A percentile compares a stretch with the other conserved stretches of the same genome.
Conservation (phyloP, 2,113 vertebrate genomes). For the Brienomyrus brachyistius region DNA sequence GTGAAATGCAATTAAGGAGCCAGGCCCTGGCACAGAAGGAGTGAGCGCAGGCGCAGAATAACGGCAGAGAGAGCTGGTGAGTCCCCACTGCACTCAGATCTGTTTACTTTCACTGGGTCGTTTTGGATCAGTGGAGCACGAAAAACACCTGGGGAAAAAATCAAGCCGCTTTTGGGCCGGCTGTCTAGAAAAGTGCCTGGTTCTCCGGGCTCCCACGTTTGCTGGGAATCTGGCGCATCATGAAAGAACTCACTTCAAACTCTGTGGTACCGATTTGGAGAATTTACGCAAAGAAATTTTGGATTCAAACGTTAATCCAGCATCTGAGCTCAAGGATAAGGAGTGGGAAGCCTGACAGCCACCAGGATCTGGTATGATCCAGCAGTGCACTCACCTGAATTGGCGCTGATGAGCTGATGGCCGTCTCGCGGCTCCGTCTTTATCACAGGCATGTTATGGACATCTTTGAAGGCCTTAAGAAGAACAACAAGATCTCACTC, state of each 20-base stretch:
- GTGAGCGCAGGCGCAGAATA: not conserved
- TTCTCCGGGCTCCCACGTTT: not conserved
- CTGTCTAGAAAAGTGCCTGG: not conserved
- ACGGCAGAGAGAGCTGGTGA: not conserved
- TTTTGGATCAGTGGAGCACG: not conserved
- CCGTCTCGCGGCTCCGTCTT: conserved; percentile 88
- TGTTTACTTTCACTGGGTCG: conserved; percentile 4
- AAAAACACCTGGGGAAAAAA: conserved; percentile 7
- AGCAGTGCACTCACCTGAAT: conserved; percentile 59
- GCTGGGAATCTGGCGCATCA: not conserved
- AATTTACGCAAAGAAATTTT: not conserved
- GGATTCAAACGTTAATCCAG: not conserved
- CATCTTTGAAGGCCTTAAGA: conserved; percentile 57
- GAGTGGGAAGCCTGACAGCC: not conserved
- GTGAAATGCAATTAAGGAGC: not conserved
- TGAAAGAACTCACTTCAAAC: not conserved
- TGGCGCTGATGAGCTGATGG: conserved; percentile 79
- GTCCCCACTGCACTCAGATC: not conserved
- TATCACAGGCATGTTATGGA: conserved; percentile 71
- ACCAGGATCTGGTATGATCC: conserved; percentile 5
- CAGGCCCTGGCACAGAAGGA: not conserved
- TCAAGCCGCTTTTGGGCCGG: not conserved
- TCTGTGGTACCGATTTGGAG: not conserved
- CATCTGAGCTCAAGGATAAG: not conserved
- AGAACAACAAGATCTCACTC: conserved; percentile 15